These are phyloP conservation scores for Agrochola circellaris DNA, from an alignment of 2,888 invertebrate species.

Conservation along the genomic window DNA sequence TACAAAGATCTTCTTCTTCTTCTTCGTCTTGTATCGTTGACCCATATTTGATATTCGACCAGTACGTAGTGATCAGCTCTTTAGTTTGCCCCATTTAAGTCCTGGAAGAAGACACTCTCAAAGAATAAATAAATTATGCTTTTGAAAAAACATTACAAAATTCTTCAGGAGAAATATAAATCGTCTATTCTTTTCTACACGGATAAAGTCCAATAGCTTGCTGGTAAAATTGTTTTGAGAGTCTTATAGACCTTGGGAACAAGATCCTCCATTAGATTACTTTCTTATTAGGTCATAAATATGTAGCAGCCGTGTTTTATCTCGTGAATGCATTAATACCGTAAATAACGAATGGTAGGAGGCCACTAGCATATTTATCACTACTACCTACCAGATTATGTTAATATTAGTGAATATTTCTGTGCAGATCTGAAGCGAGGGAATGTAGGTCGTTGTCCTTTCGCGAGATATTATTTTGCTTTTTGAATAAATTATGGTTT, in stretches of 20 bases:
- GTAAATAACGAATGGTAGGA: slow-evolving; percentile 46
- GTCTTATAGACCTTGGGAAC: background rate
- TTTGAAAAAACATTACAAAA: background rate
- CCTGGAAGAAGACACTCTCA: too few species aligned
- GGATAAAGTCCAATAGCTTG: too few species aligned
- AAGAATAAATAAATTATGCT: too few species aligned
- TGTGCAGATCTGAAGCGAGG: slow-evolving; percentile 36
- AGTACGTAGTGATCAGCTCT: too few species aligned
- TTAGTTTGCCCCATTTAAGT: too few species aligned
- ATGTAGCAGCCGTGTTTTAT: slow-evolving; percentile 54
- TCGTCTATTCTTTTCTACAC: background rate
- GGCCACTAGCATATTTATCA: slow-evolving; percentile 59
- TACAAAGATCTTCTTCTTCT: background rate
- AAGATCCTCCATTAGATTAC: slow-evolving; percentile 27
- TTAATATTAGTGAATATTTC: slow-evolving; percentile 54
- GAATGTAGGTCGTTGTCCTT: slow-evolving; percentile 38
- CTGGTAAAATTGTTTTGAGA: slow-evolving; percentile 1
- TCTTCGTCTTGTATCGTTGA: background rate
- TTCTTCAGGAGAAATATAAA: background rate
- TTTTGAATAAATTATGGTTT: slow-evolving; percentile 25
- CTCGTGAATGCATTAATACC: slow-evolving; percentile 51
- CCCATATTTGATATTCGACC: too few species aligned
- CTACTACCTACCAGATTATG: slow-evolving; percentile 53
- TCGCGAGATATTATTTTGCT: background rate
- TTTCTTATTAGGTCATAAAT: slow-evolving; percentile 51